These are phyloP conservation scores for Upupa epops DNA, from an alignment of 2,113 vertebrate species.

Conservation along the genomic window DNA sequence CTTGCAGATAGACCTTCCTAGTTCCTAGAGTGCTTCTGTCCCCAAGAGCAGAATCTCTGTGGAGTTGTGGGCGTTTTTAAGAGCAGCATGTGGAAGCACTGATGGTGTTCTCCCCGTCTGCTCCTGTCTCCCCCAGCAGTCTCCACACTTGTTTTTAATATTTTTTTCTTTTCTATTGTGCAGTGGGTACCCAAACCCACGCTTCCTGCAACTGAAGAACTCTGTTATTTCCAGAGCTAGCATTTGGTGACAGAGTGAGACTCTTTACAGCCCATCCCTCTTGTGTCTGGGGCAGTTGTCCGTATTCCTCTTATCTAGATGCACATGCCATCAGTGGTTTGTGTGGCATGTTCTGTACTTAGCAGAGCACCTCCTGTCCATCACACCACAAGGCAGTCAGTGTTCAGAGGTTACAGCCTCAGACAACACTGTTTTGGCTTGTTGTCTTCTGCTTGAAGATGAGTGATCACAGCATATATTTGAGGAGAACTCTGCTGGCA, in stretches of 20 bases:
- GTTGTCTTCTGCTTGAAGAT: not conserved
- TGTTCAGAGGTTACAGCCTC: not conserved
- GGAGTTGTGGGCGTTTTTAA: not conserved
- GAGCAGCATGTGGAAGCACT: fast-evolving
- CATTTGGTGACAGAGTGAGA: not conserved
- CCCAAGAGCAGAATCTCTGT: not conserved
- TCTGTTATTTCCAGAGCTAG: not conserved
- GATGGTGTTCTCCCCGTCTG: not conserved
- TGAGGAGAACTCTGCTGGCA: not conserved
- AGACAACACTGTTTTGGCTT: not conserved
- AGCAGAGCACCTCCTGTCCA: not conserved
- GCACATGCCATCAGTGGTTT: fast-evolving
- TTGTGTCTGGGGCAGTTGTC: not conserved
- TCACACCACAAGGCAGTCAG: not conserved
- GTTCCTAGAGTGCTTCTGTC: not conserved
- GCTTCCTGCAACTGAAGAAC: not conserved
- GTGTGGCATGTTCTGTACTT: not conserved
- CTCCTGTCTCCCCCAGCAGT: not conserved
- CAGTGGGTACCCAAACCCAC: not conserved
- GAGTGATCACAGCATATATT: not conserved
- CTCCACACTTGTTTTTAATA: not conserved
- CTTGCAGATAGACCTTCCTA: not conserved
- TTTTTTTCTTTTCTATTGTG: not conserved
- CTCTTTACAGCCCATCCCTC: not conserved
- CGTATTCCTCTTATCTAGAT: not conserved